Percentiles rank a stretch among this genome's conserved stretches.
These are phyloP conservation scores for Tetheella fluctuosa DNA, from an alignment of 2,888 invertebrate species.

Conservation along the genomic window DNA sequence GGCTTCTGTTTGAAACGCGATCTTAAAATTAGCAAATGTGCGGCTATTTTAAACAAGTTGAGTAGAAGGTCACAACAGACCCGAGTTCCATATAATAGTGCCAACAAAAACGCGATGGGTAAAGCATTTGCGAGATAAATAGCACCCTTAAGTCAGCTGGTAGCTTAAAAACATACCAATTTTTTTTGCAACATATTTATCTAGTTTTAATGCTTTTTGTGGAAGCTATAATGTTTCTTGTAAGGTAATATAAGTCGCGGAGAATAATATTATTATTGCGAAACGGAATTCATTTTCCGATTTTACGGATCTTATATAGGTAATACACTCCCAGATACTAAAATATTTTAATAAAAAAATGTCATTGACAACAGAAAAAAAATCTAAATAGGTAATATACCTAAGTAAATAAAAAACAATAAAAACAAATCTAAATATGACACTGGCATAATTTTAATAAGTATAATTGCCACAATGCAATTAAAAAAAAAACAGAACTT, in stretches of 20 bases:
- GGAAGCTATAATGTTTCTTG: not conserved
- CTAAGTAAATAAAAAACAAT: no score
- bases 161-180: not conserved
- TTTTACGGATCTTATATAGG: no score
- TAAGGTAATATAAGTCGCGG: not conserved
- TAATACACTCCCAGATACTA: no score
- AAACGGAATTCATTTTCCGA: no score
- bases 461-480: no score
- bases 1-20: slow-evolving; percentile 80
- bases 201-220: not conserved
- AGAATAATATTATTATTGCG: not conserved
- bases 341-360: no score
- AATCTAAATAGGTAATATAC: no score
- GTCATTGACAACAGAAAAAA: no score
- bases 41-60: slow-evolving; percentile 26
- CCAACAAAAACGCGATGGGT: slow-evolving; percentile 5
- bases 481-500: no score
- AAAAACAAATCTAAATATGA: no score
- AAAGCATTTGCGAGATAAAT: slow-evolving; percentile 4
- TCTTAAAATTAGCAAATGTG: slow-evolving; percentile 67
- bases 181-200: not conserved
- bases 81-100: not conserved
- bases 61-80: not conserved
- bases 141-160: slow-evolving; percentile 6
- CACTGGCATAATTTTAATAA: no score